phyloP scores from a whole-genome alignment of 2,113 vertebrate species.

The Chlorodrepanis virens region DNA sequence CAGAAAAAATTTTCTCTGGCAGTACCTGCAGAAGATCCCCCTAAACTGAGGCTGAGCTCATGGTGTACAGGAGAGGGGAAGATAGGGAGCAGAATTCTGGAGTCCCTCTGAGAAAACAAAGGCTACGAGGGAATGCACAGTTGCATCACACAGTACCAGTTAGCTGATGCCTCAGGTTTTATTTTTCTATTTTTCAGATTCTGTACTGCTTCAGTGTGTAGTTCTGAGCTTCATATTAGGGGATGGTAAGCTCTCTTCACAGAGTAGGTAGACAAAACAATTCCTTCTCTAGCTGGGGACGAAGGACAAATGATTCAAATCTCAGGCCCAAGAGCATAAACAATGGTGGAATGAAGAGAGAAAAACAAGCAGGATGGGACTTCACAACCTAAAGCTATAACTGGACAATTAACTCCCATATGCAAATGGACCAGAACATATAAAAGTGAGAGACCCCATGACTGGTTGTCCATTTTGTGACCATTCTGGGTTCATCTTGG shows the following conservation, averaged over 20 bases:
- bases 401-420: background rate
- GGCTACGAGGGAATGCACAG: background rate
- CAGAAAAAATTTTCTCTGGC: background rate
- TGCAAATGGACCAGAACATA: background rate
- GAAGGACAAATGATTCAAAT: background rate
- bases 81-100: background rate
- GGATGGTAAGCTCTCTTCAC: background rate
- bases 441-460: background rate
- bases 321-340: background rate
- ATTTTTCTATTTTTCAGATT: background rate
- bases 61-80: background rate
- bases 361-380: background rate
- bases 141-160: background rate
- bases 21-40: background rate
- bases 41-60: background rate
- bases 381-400: background rate
- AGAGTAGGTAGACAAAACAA: background rate
- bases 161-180: background rate
- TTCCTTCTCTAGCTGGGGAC: background rate
- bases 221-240: background rate
- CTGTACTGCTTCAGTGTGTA: background rate
- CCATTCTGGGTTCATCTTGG: background rate
- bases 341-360: background rate
- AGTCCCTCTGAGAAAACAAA: background rate
- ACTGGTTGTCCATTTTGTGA: background rate